Evolutionary conservation across 2,888 invertebrate genomes (phyloP), one percentile per base, ranked within the genome.

Genomic region (Tridacna gigas): DNA sequence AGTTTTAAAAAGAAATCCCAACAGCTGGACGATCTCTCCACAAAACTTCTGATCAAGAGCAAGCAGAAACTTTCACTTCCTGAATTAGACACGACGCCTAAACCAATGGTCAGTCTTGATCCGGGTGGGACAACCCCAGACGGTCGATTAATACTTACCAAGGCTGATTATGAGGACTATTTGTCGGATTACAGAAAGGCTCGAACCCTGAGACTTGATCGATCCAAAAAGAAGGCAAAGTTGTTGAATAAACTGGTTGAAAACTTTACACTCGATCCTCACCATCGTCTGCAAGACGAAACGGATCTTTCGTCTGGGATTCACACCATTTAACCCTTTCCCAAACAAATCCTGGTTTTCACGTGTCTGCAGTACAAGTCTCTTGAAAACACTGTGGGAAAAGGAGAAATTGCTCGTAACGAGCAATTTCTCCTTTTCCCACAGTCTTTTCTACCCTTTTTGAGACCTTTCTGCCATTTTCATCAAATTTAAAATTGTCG

Each of bases 51-150:
- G 18, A 51, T 48, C 0, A 83, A 83, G 28, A 69, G 74, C 5
- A 66, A 81, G 65, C 47, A 73, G n/a, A 66, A 78, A n/a, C 37
- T 88, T 25, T 82, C 88, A 9, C 78, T 87, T 20, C 84, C 88
- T 4, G 88, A 87, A 5, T 37, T 86, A 12, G 77, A 83, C 56
- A 82, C 75, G 4, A 63, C 51, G 13, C 67, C 85, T 4, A 89
- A 89, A 80, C 88, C 86, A 4, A 82, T 90, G 83, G 86, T 86
- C 0, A 80, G 77, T 9, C 80, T 88, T 71, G 89, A 90, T 65
- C 86, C 87, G n/a, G 90, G 90, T 0, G 87, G 86, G 5, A 82
- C 87, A 5, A 89, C 90, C 3, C 90, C 89, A 0, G 89, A 90
- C 56, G 90, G 90, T 15, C 80, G 80, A 12, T 78, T 90, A 22